Percentiles rank a stretch among this genome's conserved stretches.
Evolutionary conservation across 2,797 vertebrate genomes (phyloP).

Genomic region (Harpagifer antarcticus): DNA sequence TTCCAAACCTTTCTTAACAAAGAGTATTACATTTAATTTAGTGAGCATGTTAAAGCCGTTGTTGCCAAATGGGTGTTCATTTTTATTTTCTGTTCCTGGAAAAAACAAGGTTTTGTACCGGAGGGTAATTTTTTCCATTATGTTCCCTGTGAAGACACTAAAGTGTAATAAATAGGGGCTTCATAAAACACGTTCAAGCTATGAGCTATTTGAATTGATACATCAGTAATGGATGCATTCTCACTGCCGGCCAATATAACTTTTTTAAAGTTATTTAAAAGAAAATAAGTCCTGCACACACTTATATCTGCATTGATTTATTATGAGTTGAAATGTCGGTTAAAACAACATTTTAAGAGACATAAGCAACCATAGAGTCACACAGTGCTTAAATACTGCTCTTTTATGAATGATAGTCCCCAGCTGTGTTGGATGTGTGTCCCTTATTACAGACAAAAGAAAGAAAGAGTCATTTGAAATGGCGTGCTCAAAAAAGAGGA

Average conservation of each 20-base stretch:
- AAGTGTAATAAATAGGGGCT: not conserved
- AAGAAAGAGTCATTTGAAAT: too few relatives aligned
- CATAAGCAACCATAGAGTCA: too few relatives aligned
- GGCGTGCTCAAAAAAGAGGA: too few relatives aligned
- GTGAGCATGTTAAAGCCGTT: constrained; percentile 49
- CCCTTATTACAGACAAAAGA: too few relatives aligned
- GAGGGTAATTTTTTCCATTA: constrained; percentile 14
- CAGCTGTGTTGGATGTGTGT: too few relatives aligned
- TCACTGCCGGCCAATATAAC: not conserved
- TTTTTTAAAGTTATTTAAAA: not conserved
- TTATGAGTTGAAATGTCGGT: too few relatives aligned
- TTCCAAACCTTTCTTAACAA: constrained; percentile 45
- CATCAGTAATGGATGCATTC: not conserved
- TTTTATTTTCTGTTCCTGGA: constrained; percentile 49
- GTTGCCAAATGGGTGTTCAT: constrained; percentile 24
- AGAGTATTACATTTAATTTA: constrained; percentile 49
- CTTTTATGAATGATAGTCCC: too few relatives aligned
- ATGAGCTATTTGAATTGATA: not conserved
- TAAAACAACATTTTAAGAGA: too few relatives aligned
- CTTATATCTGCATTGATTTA: too few relatives aligned
- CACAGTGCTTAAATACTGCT: too few relatives aligned
- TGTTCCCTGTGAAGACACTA: not conserved
- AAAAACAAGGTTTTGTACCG: not conserved
- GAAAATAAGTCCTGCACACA: too few relatives aligned
- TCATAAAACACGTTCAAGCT: not conserved